phyloP scores from a whole-genome alignment of 2,113 vertebrate species.

The Rhineura floridana region DNA sequence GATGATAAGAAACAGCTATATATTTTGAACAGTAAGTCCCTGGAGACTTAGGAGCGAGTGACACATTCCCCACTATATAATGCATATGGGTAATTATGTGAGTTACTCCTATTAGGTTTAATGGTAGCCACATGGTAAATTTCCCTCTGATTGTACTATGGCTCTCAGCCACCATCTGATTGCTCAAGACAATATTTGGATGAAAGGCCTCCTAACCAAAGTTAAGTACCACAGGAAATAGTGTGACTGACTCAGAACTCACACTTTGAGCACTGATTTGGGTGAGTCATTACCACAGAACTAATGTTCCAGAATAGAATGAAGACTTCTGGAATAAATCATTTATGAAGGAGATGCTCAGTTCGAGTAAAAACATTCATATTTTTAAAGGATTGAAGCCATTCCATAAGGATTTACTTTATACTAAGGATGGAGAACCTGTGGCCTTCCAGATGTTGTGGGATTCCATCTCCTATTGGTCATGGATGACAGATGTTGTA shows the following conservation, averaged over 20 bases:
- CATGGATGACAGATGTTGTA: background rate
- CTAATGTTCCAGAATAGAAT: constrained; percentile 10
- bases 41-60: background rate
- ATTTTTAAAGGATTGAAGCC: background rate
- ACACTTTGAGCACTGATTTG: constrained; percentile 21
- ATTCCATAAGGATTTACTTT: background rate
- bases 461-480: background rate
- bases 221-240: constrained; percentile 25
- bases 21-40: constrained; percentile 18
- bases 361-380: constrained; percentile 1
- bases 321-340: constrained; percentile 28
- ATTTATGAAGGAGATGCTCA: constrained; percentile 4
- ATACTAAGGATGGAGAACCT: background rate
- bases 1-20: constrained; percentile 15
- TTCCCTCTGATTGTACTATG: constrained; percentile 25
- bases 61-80: background rate
- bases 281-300: constrained; percentile 10
- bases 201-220: constrained; percentile 24
- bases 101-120: constrained; percentile 21
- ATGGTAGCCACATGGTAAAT: constrained; percentile 39
- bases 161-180: constrained; percentile 13
- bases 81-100: constrained; percentile 18
- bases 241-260: constrained; percentile 13
- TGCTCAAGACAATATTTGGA: constrained; percentile 15
- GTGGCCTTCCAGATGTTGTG: background rate